Evolutionary conservation across 2,888 invertebrate genomes (phyloP).

Genomic region (Dorcus hopei): DNA sequence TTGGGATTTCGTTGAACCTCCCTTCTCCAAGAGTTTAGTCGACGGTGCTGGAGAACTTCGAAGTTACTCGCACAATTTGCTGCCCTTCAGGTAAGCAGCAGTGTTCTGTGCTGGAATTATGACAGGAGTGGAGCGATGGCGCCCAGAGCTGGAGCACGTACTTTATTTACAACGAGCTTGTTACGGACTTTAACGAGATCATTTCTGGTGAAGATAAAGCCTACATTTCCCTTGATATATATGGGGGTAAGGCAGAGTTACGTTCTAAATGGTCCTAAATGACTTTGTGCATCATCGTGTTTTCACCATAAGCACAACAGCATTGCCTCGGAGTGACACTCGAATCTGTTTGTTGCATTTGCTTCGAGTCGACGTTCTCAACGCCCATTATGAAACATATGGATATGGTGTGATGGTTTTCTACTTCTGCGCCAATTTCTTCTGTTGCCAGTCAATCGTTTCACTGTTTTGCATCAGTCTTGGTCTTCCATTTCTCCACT

Average conservation of each 20-base stretch:
- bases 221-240: conserved; percentile 96
- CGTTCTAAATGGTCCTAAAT: conserved; percentile 95
- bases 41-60: too few species aligned
- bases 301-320: conserved; percentile 97
- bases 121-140: conserved; percentile 92
- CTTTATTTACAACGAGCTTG: too few species aligned
- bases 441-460: too few species aligned
- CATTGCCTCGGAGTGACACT: conserved; percentile 84
- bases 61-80: too few species aligned
- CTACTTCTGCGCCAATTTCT: too few species aligned
- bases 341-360: conserved; percentile 99
- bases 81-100: conserved; percentile 39
- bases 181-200: conserved; percentile 93
- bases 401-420: too few species aligned
- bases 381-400: conserved; percentile 97
- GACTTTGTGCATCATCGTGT: conserved; percentile 99
- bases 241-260: conserved; percentile 86
- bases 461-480: too few species aligned
- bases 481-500: too few species aligned
- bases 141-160: too few species aligned
- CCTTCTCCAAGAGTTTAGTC: too few species aligned
- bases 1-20: too few species aligned
- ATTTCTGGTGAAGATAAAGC: conserved; percentile 96
- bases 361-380: conserved; percentile 99
- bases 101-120: conserved; percentile 99